A percentile compares a stretch with the other conserved stretches of the same genome.
Conservation (phyloP, 2,113 vertebrate genomes). For the Aviceda subcristata region DNA sequence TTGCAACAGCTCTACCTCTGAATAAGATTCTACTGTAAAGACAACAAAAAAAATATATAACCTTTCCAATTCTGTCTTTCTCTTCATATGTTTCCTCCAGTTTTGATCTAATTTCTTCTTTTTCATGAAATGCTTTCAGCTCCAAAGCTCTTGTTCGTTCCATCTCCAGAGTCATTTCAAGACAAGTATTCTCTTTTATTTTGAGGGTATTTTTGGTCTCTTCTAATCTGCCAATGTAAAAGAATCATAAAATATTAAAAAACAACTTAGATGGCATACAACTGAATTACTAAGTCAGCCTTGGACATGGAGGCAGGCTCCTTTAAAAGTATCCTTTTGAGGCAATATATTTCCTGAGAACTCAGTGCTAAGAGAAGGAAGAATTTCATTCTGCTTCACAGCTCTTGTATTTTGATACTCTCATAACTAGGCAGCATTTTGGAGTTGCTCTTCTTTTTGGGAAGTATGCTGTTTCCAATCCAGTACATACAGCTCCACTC, state of each 20-base stretch:
- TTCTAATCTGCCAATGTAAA: conserved; percentile 63
- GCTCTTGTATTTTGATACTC: neutral
- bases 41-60: neutral
- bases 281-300: neutral
- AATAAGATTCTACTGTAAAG: neutral
- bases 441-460: neutral
- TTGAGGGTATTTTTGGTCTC: conserved; percentile 53
- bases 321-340: neutral
- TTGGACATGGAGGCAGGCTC: neutral
- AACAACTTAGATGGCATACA: neutral
- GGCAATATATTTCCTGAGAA: neutral
- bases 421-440: neutral
- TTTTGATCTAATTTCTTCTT: conserved; percentile 77
- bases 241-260: neutral
- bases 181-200: conserved; percentile 37
- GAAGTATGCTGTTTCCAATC: neutral
- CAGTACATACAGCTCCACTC: neutral
- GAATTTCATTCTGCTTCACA: neutral
- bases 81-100: conserved; percentile 76
- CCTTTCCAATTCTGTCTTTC: conserved; percentile 70
- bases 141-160: conserved; percentile 72
- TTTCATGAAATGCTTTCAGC: conserved; percentile 76
- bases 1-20: neutral
- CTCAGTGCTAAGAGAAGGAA: neutral
- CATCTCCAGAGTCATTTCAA: conserved; percentile 62